phyloP scores from a whole-genome alignment of 2,888 invertebrate genomes.

The Stramonita haemastoma region DNA sequence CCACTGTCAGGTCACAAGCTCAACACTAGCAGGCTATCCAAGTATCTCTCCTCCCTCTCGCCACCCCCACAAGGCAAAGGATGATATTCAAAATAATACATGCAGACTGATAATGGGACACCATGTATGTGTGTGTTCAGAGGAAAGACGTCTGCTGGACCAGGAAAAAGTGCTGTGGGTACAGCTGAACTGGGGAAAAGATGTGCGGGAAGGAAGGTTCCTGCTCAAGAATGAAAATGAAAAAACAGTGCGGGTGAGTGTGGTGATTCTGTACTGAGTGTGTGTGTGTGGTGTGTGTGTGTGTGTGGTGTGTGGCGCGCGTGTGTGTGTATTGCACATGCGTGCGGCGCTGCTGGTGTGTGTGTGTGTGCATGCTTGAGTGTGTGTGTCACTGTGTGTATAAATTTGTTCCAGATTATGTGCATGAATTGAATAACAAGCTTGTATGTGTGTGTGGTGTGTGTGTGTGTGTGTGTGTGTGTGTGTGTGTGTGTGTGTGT shows the following conservation, averaged over 20 bases:
- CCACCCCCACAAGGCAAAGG: too few species aligned
- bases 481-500: background rate
- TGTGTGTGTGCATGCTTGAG: background rate
- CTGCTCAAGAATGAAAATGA: slow-evolving; percentile 84
- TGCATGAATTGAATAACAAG: background rate
- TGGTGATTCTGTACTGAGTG: background rate
- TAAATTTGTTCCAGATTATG: background rate
- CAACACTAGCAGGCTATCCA: too few species aligned
- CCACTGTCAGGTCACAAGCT: too few species aligned
- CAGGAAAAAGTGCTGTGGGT: slow-evolving; percentile 97
- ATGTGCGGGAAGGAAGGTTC: slow-evolving; percentile 98
- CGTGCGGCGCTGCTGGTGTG: background rate
- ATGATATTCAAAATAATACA: too few species aligned
- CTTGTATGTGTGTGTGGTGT: background rate
- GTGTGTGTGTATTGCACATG: background rate
- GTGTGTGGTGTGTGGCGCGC: background rate
- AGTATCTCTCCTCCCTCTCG: too few species aligned
- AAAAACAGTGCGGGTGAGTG: slow-evolving; percentile 56
- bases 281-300: background rate
- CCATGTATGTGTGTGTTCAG: slow-evolving; percentile 75
- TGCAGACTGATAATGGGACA: too few species aligned
- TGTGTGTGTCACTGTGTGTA: background rate
- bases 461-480: background rate
- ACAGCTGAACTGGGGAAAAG: slow-evolving; percentile 99
- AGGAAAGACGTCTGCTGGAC: slow-evolving; percentile 91